Conservation (phyloP, 2,888 invertebrate species). For the Hydrotaea diabolus region DNA sequence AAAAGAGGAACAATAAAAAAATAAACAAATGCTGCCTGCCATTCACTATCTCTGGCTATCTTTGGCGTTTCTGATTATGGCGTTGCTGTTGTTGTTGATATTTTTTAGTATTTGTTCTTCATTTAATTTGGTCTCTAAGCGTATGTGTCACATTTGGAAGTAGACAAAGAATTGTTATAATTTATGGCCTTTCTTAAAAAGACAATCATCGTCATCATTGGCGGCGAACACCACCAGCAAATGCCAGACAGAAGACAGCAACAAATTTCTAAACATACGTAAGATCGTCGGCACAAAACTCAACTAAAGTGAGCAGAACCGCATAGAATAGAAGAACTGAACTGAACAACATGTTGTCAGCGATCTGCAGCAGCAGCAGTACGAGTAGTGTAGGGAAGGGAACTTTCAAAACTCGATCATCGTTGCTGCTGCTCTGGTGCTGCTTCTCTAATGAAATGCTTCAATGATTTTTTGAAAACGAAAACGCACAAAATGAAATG, state of each 20-base stretch:
- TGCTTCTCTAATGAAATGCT: constrained; percentile 64
- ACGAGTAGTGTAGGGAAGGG: neutral
- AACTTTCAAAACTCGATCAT: neutral
- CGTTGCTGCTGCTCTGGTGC: neutral
- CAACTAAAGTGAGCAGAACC: neutral
- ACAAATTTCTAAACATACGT: constrained; percentile 18
- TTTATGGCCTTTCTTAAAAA: constrained; percentile 77
- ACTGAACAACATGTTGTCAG: constrained; percentile 10
- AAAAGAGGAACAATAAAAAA: constrained; percentile 33
- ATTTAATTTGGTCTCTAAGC: constrained; percentile 27
- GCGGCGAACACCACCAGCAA: neutral
- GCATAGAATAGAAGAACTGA: too few relatives aligned
- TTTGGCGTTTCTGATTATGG: constrained; percentile 19
- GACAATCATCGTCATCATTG: constrained; percentile 67
- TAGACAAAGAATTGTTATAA: constrained; percentile 73
- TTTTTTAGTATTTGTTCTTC: too few relatives aligned
- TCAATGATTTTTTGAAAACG: constrained; percentile 62
- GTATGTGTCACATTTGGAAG: constrained; percentile 73
- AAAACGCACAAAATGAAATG: constrained; percentile 31
- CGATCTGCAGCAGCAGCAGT: neutral
- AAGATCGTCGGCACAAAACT: neutral
- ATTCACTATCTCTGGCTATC: constrained; percentile 11
- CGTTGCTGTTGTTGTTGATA: constrained; percentile 16
- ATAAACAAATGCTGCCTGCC: constrained; percentile 58
- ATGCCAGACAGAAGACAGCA: constrained; percentile 20